Conservation (phyloP, 2,797 vertebrate species). For the Gallirallus australis region DNA sequence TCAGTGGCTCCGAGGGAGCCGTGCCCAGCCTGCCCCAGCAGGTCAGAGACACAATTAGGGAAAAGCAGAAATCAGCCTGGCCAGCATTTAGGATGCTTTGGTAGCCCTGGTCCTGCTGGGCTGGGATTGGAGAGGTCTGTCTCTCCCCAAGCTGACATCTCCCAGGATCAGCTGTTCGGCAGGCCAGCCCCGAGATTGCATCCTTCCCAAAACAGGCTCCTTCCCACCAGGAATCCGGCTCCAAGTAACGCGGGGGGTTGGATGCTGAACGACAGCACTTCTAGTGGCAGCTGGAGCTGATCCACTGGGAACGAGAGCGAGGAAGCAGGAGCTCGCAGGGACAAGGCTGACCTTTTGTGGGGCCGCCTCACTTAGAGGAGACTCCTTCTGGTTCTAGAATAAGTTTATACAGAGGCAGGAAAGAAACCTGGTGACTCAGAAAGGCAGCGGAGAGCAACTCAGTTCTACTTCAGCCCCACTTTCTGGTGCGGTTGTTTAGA, state of each 20-base stretch:
- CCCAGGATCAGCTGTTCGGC: background rate
- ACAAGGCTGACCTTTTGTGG: background rate
- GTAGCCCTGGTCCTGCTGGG: background rate
- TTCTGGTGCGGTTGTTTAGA: background rate
- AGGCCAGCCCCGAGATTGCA: background rate
- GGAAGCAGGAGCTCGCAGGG: background rate
- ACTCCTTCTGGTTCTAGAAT: background rate
- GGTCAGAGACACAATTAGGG: fast-evolving
- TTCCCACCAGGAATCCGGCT: background rate
- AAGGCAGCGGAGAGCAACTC: background rate
- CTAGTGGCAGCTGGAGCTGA: background rate
- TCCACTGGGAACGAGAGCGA: background rate
- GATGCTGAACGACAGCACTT: background rate
- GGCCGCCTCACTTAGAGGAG: background rate
- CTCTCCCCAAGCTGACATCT: background rate
- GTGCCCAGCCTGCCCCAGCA: fast-evolving
- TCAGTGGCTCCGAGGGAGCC: fast-evolving
- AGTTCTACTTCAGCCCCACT: background rate
- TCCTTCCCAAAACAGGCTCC: background rate
- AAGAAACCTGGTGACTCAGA: background rate
- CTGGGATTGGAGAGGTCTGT: background rate
- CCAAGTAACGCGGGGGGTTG: background rate
- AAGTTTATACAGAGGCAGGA: background rate
- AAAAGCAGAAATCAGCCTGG: background rate
- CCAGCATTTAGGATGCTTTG: background rate